Evolutionary conservation across 1,140 invertebrate genomes (phyloP).

Genomic region (Macrosteles quadrilineatus): DNA sequence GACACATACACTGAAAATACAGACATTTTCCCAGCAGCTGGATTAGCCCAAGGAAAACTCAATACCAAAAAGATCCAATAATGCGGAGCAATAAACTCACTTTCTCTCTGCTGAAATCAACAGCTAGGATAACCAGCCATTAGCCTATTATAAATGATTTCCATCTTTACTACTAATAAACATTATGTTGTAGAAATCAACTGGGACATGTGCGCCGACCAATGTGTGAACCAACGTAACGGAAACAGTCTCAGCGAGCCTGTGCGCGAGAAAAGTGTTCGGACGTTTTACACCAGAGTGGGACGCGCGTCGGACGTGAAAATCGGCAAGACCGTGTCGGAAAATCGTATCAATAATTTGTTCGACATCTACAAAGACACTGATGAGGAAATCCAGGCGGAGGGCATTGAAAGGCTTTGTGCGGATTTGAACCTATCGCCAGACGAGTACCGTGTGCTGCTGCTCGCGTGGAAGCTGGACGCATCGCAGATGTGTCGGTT

Average conservation of each 20-base stretch:
- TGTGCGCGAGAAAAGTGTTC: slow-evolving; percentile 39
- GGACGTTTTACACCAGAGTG: slow-evolving; percentile 47
- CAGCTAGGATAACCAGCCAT: too few relatives aligned
- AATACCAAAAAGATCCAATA: too few relatives aligned
- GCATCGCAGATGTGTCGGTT: slow-evolving; percentile 95
- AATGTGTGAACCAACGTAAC: slow-evolving; percentile 27
- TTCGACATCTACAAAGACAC: slow-evolving; percentile 90
- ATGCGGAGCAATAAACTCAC: too few relatives aligned
- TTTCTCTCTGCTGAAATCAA: too few relatives aligned
- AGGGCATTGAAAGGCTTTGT: slow-evolving; percentile 90
- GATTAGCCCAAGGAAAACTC: too few relatives aligned
- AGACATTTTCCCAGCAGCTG: too few relatives aligned
- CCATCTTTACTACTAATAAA: too few relatives aligned
- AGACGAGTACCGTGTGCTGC: slow-evolving; percentile 89
- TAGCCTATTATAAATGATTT: too few relatives aligned
- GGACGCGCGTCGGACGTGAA: slow-evolving; percentile 37
- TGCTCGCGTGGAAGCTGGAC: slow-evolving; percentile 93
- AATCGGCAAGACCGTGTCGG: slow-evolving; percentile 59
- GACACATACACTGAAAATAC: too few relatives aligned
- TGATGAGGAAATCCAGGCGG: slow-evolving; percentile 84
- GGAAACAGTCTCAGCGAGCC: slow-evolving; percentile 34
- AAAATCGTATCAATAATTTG: slow-evolving; percentile 75
- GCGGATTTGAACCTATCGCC: slow-evolving; percentile 86
- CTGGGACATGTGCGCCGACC: slow-evolving; percentile 31
- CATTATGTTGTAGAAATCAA: slow-evolving; percentile 36